Conservation (phyloP, 2,113 vertebrate species). For the Chlamydotis undulata region DNA sequence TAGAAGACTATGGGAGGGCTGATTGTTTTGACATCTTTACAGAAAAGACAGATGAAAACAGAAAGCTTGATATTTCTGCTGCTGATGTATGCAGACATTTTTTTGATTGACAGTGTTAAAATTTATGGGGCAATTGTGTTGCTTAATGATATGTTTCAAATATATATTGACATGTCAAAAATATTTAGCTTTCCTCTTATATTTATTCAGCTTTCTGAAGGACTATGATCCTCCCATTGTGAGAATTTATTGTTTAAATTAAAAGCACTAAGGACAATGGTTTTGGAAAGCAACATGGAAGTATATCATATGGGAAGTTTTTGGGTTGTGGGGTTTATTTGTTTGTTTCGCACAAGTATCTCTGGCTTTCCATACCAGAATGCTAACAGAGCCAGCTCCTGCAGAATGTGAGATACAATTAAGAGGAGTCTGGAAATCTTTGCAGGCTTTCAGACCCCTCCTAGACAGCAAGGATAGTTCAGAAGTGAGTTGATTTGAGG, state of each 20-base stretch:
- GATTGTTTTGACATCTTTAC: background rate
- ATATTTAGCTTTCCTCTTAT: background rate
- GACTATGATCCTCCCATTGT: background rate
- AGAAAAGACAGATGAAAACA: background rate
- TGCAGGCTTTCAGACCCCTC: background rate
- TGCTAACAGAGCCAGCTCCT: background rate
- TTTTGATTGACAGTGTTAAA: background rate
- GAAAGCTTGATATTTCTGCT: background rate
- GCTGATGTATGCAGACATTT: background rate
- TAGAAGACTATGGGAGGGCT: background rate
- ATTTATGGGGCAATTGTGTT: background rate
- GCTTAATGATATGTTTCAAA: background rate
- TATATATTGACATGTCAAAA: background rate
- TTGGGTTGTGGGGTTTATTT: background rate
- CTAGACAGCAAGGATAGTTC: background rate
- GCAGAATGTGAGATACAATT: background rate
- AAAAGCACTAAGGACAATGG: background rate
- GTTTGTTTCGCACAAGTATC: background rate
- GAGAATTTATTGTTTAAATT: background rate
- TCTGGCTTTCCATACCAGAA: background rate
- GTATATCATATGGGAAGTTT: background rate
- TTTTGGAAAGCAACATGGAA: background rate
- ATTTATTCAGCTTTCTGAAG: background rate
- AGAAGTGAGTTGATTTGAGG: background rate
- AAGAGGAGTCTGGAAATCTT: background rate